Evolutionary conservation across 2,888 invertebrate species (phyloP), one percentile per base, ranked within the genome.

Genomic region (Cosmia pyralina): DNA sequence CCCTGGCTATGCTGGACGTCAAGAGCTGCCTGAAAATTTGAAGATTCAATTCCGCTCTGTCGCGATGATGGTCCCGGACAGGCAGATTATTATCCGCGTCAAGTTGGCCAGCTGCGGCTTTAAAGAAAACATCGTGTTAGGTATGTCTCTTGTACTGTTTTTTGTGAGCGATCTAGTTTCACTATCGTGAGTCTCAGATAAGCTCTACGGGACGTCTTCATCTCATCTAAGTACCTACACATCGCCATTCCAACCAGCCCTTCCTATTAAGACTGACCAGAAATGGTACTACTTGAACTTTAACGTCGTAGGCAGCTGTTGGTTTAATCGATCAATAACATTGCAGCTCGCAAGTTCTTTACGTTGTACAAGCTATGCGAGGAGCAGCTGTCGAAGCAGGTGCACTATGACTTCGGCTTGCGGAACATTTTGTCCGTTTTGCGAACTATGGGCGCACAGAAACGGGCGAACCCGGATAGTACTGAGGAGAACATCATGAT

Each of bases 61-160:
- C 0, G 98, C 98, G 3, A 99, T 99, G 99, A 99, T 99, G 98
- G 98, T 99, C 5, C 99, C 98, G 0, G 99, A 99, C 91, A 96
- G 98, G 87, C 98, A 98, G 94, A 99, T 99, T 87, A 99, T 99
- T 86, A 98, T 98, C 91, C 96, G 98, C 76, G 98, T 99, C 7
- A 98, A 98, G 93, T 94, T 98, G 88, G 98, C 98, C 72, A 98
- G 98, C 84, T 98, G 98, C 89, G 99, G 98, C n/a, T 99, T 98
- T 89, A 98, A 98, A 88, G 98, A 98, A 62, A 98, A 98, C 90
- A 97, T 98, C n/a, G 88, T 98, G 46, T 91, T 98, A 50, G 93
- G 95, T 95, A 88, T 28, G 44, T 22, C 1, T 60, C 8, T 60
- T 22, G 10, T 5, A 52, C 1, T 17, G 22, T 1, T 28, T 46